phyloP scores from a whole-genome alignment of 2,888 invertebrate species.

The Rhimphoctona megacephalus region DNA sequence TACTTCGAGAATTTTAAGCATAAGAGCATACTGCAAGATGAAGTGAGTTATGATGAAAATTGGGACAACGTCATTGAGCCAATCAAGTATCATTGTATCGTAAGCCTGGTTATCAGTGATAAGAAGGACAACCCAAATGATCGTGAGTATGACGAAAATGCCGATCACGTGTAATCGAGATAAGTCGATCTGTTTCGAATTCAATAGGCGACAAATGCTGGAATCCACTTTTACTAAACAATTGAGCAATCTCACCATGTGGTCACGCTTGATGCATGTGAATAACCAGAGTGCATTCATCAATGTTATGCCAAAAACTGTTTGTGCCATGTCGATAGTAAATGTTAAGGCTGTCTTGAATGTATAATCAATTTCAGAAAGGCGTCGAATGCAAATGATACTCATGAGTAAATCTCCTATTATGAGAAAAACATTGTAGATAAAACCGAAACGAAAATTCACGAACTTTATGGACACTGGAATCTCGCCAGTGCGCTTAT shows the following conservation, averaged over 20 bases:
- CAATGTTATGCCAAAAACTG: background rate
- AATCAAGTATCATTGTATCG: background rate
- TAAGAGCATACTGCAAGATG: constrained; percentile 67
- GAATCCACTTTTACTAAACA: constrained; percentile 15
- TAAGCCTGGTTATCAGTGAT: background rate
- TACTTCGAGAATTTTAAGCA: constrained; percentile 50
- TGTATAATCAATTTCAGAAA: background rate
- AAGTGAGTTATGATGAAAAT: constrained; percentile 49
- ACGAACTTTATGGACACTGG: constrained; percentile 43
- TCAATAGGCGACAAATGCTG: too few species aligned
- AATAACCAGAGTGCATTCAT: constrained; percentile 18
- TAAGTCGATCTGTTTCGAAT: background rate
- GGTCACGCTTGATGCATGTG: background rate
- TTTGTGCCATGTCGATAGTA: constrained; percentile 16
- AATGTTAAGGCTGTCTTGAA: constrained; percentile 14
- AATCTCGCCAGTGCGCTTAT: background rate
- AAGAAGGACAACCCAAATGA: constrained; percentile 21
- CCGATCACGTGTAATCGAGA: background rate
- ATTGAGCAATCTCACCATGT: constrained; percentile 28
- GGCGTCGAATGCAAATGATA: constrained; percentile 38
- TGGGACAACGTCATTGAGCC: constrained; percentile 47
- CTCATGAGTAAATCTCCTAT: constrained; percentile 22
- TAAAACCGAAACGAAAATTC: constrained; percentile 35
- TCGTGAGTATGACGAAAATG: background rate
- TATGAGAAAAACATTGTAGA: constrained; percentile 63